Conservation (phyloP, 2,797 vertebrate genomes). For the Myiotriccus ornatus region DNA sequence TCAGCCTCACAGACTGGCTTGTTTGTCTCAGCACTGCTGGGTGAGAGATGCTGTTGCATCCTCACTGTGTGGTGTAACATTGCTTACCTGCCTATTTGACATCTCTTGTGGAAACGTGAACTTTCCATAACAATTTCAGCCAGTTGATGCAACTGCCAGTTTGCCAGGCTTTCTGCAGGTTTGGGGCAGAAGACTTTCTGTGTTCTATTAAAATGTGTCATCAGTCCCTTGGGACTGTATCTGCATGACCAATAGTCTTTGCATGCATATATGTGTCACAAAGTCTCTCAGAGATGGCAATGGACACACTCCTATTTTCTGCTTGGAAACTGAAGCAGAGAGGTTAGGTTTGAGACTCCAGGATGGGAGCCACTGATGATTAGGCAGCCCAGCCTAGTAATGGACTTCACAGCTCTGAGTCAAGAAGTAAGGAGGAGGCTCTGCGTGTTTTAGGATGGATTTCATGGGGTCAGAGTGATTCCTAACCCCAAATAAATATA, state of each 20-base stretch:
- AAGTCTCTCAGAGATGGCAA: accelerated
- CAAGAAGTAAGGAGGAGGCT: not conserved
- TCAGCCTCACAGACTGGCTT: not conserved
- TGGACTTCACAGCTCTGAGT: not conserved
- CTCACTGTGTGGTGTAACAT: accelerated
- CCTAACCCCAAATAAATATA: not conserved
- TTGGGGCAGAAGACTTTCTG: not conserved
- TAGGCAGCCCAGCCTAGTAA: accelerated
- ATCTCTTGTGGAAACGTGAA: not conserved
- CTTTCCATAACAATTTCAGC: not conserved
- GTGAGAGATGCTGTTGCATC: not conserved
- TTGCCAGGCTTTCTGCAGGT: not conserved
- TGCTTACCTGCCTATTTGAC: not conserved
- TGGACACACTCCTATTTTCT: not conserved
- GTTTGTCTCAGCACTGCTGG: not conserved
- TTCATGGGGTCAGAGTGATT: not conserved
- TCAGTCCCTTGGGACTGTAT: too few species aligned
- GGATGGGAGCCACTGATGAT: not conserved
- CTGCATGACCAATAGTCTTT: not conserved
- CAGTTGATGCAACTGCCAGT: not conserved
- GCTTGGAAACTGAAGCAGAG: not conserved
- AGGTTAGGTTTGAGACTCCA: not conserved
- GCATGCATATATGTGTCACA: not conserved
- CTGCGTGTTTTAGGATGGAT: not conserved
- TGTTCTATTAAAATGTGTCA: not conserved